A percentile compares a stretch with the other conserved stretches of the same genome.
These are phyloP conservation scores for Bombus turneri DNA, from an alignment of 1,140 invertebrate species.

Conservation along the genomic window DNA sequence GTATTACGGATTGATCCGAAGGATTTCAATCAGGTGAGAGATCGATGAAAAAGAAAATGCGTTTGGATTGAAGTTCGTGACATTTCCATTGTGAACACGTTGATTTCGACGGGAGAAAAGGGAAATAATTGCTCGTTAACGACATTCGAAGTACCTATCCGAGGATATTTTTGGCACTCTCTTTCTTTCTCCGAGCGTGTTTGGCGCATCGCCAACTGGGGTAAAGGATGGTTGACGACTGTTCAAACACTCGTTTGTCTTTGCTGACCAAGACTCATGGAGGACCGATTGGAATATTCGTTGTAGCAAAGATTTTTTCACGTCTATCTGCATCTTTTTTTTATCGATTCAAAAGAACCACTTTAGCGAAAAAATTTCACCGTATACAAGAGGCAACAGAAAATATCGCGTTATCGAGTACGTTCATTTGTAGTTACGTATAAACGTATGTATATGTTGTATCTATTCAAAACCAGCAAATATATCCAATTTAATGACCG, in stretches of 20 bases:
- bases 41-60: neutral
- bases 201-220: constrained; percentile 61
- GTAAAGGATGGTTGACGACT: constrained; percentile 64
- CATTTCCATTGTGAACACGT: constrained; percentile 19
- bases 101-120: constrained; percentile 18
- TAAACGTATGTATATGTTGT: no score
- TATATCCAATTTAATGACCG: neutral
- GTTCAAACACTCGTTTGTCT: constrained; percentile 67
- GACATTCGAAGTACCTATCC: constrained; percentile 39
- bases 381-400: no score
- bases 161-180: constrained; percentile 53
- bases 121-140: constrained; percentile 63
- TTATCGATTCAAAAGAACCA: neutral
- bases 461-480: neutral
- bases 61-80: neutral
- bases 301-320: constrained; percentile 15
- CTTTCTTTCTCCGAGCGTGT: constrained; percentile 53
- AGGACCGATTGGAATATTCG: constrained; percentile 55
- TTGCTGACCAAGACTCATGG: constrained; percentile 54
- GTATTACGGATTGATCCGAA: no score
- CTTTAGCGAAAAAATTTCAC: no score
- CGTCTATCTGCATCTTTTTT: constrained; percentile 17
- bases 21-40: neutral
- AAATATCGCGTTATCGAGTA: neutral
- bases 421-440: neutral